Evolutionary conservation across 2,888 invertebrate species (phyloP).

Genomic region (Leptothorax acervorum): DNA sequence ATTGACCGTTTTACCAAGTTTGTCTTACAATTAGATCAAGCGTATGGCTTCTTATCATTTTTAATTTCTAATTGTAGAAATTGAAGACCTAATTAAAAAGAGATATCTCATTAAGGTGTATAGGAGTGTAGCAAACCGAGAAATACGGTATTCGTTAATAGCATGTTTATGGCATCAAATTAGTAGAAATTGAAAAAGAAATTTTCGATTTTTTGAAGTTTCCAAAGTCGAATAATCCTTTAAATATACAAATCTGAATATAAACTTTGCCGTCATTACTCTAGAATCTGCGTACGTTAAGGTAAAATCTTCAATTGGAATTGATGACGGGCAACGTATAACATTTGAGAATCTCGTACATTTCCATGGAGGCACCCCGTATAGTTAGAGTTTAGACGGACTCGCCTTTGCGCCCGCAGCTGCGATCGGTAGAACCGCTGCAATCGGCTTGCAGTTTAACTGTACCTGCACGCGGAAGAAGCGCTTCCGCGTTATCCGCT

Average conservation of each 20-base stretch:
- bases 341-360: not conserved
- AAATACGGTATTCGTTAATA: too few relatives aligned
- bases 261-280: not conserved
- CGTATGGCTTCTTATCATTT: too few relatives aligned
- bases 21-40: too few relatives aligned
- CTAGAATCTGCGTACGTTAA: not conserved
- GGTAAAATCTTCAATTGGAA: not conserved
- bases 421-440: conserved; percentile 63
- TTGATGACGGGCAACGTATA: not conserved
- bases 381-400: not conserved
- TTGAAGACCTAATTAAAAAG: not conserved
- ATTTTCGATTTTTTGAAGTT: not conserved
- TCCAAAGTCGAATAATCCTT: not conserved
- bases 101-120: not conserved
- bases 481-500: conserved; percentile 77
- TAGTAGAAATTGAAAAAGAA: not conserved
- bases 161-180: not conserved
- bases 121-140: not conserved
- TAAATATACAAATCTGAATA: not conserved
- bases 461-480: conserved; percentile 78
- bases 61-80: not conserved
- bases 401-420: conserved; percentile 54
- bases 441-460: conserved; percentile 72
- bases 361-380: not conserved
- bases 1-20: too few relatives aligned